phyloP scores from a whole-genome alignment of 37 sponge, comb jelly and placozoan species.

The Diacarnus erythraeanus region DNA sequence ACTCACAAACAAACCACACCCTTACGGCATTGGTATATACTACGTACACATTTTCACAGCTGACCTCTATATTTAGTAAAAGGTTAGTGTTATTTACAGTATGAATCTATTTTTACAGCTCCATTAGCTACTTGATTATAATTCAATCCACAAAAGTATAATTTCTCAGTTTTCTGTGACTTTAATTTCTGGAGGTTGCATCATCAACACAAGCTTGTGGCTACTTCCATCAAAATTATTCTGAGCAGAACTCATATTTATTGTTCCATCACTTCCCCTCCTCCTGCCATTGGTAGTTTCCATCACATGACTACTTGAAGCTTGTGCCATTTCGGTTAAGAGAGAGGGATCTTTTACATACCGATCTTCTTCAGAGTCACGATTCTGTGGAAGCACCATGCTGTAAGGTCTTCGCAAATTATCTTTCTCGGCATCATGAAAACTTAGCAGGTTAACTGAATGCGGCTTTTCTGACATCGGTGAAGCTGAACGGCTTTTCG shows the following conservation, averaged over 20 bases:
- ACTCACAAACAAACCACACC: too few species aligned
- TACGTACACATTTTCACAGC: too few species aligned
- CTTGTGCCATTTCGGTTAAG: background rate
- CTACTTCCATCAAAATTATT: too few species aligned
- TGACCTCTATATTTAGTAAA: too few species aligned
- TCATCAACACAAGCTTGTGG: too few species aligned
- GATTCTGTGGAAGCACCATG: background rate
- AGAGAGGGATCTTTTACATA: background rate
- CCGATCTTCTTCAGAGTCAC: background rate
- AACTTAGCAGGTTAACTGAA: background rate
- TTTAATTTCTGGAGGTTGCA: background rate
- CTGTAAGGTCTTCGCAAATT: background rate
- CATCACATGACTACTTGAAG: background rate
- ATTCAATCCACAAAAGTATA: too few species aligned
- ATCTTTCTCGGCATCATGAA: background rate
- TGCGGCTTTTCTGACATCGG: background rate
- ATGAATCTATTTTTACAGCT: too few species aligned
- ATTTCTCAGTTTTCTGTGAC: background rate
- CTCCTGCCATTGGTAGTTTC: background rate
- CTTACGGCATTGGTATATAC: too few species aligned
- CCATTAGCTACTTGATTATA: too few species aligned
- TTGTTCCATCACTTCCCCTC: background rate
- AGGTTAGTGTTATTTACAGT: too few species aligned
- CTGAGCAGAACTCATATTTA: background rate
- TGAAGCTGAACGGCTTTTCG: background rate